Base-by-base conservation (phyloP, 2,797 vertebrate species). In the Schizopygopsis pylzovi region DNA sequence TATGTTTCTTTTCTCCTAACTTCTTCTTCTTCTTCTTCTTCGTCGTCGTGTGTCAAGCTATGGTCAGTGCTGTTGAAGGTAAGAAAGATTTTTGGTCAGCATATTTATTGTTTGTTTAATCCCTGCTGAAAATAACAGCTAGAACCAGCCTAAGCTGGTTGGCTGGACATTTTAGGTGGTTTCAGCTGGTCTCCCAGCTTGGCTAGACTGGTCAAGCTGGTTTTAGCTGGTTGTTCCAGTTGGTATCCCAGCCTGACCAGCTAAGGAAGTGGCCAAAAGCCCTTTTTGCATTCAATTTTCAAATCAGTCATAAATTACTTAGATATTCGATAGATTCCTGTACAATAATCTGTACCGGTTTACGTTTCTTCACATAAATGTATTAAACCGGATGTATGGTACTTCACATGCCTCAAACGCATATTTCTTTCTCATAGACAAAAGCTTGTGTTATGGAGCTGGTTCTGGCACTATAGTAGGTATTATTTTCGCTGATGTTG, bases 401-500 rank as follows among this genome's bases (percentile, higher is more conserved):
- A 54, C 15, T 18, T 56, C 16, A 65, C 33, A 52, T 56, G 56
- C 9, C 1, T 72, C n/a, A 28, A 22, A 25, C 9, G 2, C 41
- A 61, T n/a, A 12, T 16, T 68, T 68, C 5, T 37, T 56, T 43
- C 33, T 45, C 20, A 49, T 1, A 85, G 84, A 85, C 25, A 72
- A 10, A 33, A 4, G 25, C 41, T 63, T 22, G 3, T 85, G 84
- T 18, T 85, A 25, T 49, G 76, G 84, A 11, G 25, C 61, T 0
- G 18, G 94, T 3, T 91, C 93, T 0, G 90, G 82, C 33, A 92
- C 91, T 6, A 85, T 95, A 67, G 93, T 91, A 7, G 92, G 91
- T 41, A 90, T 96, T 87, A 80, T 96, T 67, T 45, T 87, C 25
- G 92, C 89, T 71, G 95, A 96, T 73, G 56, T 96, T 72, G 1